These are phyloP conservation scores for Atopsyche davidsoni DNA, from an alignment of 1,140 invertebrate species.

Conservation along the genomic window DNA sequence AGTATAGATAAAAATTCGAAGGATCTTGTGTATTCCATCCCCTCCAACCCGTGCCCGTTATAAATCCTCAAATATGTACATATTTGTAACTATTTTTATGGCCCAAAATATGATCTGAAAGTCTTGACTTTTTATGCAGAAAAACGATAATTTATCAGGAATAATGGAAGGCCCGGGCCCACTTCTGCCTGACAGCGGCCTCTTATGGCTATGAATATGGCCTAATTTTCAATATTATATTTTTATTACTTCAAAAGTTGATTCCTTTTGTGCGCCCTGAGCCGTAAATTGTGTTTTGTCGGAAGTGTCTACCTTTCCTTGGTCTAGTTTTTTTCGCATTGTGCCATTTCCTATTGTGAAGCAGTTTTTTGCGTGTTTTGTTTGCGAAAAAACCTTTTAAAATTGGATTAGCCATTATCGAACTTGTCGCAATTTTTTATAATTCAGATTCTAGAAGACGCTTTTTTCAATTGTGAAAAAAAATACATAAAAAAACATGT, in stretches of 20 bases:
- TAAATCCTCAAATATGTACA: too few relatives aligned
- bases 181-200: constrained; percentile 15
- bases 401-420: constrained; percentile 31
- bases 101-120: too few relatives aligned
- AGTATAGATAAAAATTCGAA: too few relatives aligned
- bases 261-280: constrained; percentile 16
- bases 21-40: too few relatives aligned
- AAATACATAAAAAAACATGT: too few relatives aligned
- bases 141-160: constrained; percentile 25
- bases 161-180: constrained; percentile 20
- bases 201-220: constrained; percentile 30
- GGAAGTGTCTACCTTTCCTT: constrained; percentile 21
- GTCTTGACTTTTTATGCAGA: constrained; percentile 26
- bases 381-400: constrained; percentile 28
- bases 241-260: constrained; percentile 26
- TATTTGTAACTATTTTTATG: too few relatives aligned
- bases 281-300: constrained; percentile 28
- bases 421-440: constrained; percentile 23
- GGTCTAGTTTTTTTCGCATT: constrained; percentile 21
- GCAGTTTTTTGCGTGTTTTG: constrained; percentile 17
- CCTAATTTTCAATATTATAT: constrained; percentile 31
- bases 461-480: constrained; percentile 10
- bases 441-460: constrained; percentile 6
- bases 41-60: too few relatives aligned
- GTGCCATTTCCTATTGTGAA: constrained; percentile 9